These are phyloP conservation scores for Morpho achilles DNA, from an alignment of 2,888 invertebrate genomes.

Conservation along the genomic window DNA sequence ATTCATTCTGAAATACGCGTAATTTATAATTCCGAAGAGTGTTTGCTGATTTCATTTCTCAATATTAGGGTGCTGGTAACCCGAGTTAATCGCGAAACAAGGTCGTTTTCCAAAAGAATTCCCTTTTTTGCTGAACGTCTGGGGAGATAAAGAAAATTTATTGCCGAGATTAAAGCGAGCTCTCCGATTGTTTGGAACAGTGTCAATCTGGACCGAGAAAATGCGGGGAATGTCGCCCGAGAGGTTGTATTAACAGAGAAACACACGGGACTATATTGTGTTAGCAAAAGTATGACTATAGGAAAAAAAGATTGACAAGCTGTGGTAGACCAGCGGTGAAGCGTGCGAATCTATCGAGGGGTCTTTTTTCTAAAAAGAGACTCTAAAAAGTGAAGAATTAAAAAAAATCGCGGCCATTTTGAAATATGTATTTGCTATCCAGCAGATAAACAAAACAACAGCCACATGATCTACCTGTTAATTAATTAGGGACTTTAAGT, in stretches of 20 bases:
- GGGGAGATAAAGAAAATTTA: constrained; percentile 67
- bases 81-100: constrained; percentile 43
- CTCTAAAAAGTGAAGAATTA: too few relatives aligned
- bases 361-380: too few relatives aligned
- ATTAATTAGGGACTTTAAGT: too few relatives aligned
- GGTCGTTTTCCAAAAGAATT: constrained; percentile 39
- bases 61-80: constrained; percentile 21
- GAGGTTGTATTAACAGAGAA: constrained; percentile 23
- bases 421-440: too few relatives aligned
- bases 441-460: too few relatives aligned
- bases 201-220: constrained; percentile 57
- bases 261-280: constrained; percentile 7
- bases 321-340: too few relatives aligned
- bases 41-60: constrained; percentile 6
- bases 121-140: constrained; percentile 40
- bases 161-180: constrained; percentile 63
- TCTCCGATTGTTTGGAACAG: constrained; percentile 57
- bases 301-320: too few relatives aligned
- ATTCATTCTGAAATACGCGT: too few relatives aligned
- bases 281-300: not conserved
- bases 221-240: constrained; percentile 35
- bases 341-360: too few relatives aligned
- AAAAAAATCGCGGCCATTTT: too few relatives aligned
- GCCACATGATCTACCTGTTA: too few relatives aligned
- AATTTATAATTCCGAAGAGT: too few relatives aligned